A percentile compares a stretch with the other conserved stretches of the same genome.
Evolutionary conservation across 2,888 invertebrate genomes (phyloP).

Genomic region (Lasius platythorax): DNA sequence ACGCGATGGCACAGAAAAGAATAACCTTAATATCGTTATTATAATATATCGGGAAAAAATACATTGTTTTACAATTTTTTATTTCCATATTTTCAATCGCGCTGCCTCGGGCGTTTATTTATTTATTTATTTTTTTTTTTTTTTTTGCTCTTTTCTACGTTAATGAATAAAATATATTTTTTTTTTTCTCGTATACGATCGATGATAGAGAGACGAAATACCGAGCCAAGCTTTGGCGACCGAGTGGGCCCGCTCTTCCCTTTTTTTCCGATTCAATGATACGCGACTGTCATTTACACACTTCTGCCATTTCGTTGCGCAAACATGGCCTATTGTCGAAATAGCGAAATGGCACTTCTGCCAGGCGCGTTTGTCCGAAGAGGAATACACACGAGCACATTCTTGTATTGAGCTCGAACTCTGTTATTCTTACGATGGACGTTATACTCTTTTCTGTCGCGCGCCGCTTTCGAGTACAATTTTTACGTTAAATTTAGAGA

Average conservation of each 20-base stretch:
- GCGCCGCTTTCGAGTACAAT: slow-evolving; percentile 14
- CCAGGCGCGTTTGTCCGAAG: slow-evolving; percentile 57
- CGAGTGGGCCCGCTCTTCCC: slow-evolving; percentile 64
- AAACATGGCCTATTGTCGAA: slow-evolving; percentile 69
- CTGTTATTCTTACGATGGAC: slow-evolving; percentile 38
- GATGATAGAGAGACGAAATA: slow-evolving; percentile 25
- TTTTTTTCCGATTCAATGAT: slow-evolving; percentile 57
- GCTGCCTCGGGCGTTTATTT: background rate
- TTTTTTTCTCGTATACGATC: slow-evolving; percentile 11
- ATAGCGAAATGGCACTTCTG: slow-evolving; percentile 65
- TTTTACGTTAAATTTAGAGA: slow-evolving; percentile 16
- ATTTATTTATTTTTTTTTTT: background rate
- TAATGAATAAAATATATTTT: slow-evolving; percentile 20
- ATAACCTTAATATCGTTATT: background rate
- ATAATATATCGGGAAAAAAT: background rate
- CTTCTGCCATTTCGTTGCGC: slow-evolving; percentile 75
- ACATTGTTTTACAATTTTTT: background rate
- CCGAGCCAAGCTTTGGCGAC: slow-evolving; percentile 63
- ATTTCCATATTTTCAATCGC: slow-evolving; percentile 13
- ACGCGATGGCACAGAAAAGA: background rate
- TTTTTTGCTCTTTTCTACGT: background rate
- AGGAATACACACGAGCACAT: slow-evolving; percentile 53
- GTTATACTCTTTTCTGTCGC: background rate
- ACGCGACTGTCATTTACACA: slow-evolving; percentile 80
- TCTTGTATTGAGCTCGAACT: slow-evolving; percentile 34